Conservation (phyloP, 2,113 vertebrate genomes). For the Capra hircus region DNA sequence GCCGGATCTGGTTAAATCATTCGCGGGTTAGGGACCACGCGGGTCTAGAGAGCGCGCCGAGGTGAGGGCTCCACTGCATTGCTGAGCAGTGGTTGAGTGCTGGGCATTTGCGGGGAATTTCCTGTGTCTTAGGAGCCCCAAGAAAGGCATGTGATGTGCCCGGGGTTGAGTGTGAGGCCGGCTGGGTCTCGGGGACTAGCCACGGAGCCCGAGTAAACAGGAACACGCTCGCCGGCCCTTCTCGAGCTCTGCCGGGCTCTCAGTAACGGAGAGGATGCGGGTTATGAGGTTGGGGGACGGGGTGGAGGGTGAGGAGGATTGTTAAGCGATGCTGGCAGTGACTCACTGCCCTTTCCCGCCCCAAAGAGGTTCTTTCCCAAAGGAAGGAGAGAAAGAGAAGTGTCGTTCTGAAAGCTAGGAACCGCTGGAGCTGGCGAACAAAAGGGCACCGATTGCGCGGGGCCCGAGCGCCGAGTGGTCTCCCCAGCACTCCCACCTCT, state of each 20-base stretch:
- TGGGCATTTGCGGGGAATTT: not conserved
- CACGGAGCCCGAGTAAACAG: not conserved
- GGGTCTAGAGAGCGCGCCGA: not conserved
- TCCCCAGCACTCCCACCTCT: not conserved
- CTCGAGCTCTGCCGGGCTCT: not conserved
- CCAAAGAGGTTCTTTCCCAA: not conserved
- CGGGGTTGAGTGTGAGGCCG: not conserved
- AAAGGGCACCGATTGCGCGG: conserved; percentile 31
- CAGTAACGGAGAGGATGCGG: not conserved
- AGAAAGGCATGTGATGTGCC: not conserved
- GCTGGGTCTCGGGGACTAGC: not conserved
- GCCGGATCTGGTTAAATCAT: not conserved
- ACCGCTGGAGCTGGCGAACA: not conserved
- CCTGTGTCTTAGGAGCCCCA: not conserved
- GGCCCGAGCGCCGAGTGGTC: not conserved
- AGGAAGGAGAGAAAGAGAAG: not conserved
- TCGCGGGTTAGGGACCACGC: not conserved
- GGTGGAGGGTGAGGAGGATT: rapidly evolving
- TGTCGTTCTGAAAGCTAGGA: not conserved
- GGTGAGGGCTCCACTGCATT: not conserved
- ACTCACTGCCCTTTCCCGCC: not conserved
- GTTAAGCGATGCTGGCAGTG: not conserved
- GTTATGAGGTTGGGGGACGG: not conserved
- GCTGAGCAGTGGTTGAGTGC: not conserved
- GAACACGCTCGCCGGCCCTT: not conserved